A percentile compares a stretch with the other conserved stretches of the same genome.
These are phyloP conservation scores for Enteromius argenteus DNA, from an alignment of 2,797 vertebrate species.

Conservation along the genomic window DNA sequence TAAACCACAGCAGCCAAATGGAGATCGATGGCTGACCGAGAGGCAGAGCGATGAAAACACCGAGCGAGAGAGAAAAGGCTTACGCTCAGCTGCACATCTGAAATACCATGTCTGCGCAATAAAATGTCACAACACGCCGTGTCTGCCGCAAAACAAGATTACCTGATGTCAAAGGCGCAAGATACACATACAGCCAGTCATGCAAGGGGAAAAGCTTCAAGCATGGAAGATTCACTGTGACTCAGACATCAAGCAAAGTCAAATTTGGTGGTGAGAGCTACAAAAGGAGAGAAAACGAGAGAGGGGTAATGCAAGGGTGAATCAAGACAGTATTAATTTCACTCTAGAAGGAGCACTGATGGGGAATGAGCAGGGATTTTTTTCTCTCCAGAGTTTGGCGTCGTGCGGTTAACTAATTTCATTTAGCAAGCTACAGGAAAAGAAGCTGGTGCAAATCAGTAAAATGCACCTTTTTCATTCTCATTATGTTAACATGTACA, in stretches of 20 bases:
- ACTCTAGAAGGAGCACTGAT: constrained; percentile 30
- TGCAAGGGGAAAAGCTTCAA: constrained; percentile 14
- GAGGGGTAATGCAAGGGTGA: constrained; percentile 22
- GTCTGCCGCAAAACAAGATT: constrained; percentile 48
- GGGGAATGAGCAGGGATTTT: constrained; percentile 4
- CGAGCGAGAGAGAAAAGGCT: not conserved
- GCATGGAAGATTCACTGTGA: constrained; percentile 27
- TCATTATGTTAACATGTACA: not conserved
- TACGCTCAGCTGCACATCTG: constrained; percentile 51
- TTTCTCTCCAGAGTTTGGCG: not conserved
- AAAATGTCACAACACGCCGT: constrained; percentile 55
- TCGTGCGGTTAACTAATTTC: constrained; percentile 14
- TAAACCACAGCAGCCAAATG: constrained; percentile 60
- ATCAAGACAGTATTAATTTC: constrained; percentile 43
- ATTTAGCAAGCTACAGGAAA: constrained; percentile 15
- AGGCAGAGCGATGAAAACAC: constrained; percentile 36
- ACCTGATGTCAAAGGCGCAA: constrained; percentile 44
- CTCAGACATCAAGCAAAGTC: constrained; percentile 25
- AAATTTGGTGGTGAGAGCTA: constrained; percentile 24
- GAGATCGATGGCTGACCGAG: constrained; percentile 59
- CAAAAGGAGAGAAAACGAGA: not conserved
- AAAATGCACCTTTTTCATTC: not conserved
- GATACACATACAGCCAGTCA: constrained; percentile 11
- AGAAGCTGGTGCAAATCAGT: not conserved
- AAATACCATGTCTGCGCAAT: constrained; percentile 48